Conservation (phyloP, 2,113 vertebrate genomes). For the Trichechus manatus region DNA sequence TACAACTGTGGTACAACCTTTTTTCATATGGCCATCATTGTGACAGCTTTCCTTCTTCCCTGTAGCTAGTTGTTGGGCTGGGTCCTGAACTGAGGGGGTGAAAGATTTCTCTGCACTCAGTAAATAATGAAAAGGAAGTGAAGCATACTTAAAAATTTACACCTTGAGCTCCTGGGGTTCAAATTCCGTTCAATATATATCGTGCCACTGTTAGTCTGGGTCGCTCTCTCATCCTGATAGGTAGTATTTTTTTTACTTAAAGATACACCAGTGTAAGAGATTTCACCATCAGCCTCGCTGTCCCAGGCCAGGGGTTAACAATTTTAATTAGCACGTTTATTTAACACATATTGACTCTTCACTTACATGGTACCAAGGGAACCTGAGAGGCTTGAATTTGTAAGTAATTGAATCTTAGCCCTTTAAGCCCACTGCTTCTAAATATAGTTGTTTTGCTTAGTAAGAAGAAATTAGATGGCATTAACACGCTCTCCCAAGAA, state of each 20-base stretch:
- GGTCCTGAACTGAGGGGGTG: background rate
- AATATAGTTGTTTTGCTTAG: background rate
- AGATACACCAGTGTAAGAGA: background rate
- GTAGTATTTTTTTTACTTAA: constrained; percentile 2
- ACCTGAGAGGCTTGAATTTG: background rate
- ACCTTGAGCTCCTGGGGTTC: constrained; percentile 1
- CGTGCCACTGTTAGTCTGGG: background rate
- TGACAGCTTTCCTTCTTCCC: background rate
- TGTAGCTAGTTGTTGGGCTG: background rate
- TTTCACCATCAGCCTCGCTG: background rate
- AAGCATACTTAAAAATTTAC: background rate
- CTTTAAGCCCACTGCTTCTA: background rate
- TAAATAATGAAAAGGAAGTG: background rate
- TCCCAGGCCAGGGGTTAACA: background rate
- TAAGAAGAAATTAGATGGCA: background rate
- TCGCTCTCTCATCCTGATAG: background rate
- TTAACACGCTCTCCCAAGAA: background rate
- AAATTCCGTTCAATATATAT: background rate
- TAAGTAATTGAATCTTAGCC: background rate
- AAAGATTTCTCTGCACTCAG: background rate
- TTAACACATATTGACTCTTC: background rate
- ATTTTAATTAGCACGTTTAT: background rate
- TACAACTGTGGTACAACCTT: background rate
- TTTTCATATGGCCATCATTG: background rate
- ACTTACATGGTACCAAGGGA: background rate